These are phyloP conservation scores for Neopelma chrysocephalum DNA, from an alignment of 2,797 vertebrate species.

Conservation along the genomic window DNA sequence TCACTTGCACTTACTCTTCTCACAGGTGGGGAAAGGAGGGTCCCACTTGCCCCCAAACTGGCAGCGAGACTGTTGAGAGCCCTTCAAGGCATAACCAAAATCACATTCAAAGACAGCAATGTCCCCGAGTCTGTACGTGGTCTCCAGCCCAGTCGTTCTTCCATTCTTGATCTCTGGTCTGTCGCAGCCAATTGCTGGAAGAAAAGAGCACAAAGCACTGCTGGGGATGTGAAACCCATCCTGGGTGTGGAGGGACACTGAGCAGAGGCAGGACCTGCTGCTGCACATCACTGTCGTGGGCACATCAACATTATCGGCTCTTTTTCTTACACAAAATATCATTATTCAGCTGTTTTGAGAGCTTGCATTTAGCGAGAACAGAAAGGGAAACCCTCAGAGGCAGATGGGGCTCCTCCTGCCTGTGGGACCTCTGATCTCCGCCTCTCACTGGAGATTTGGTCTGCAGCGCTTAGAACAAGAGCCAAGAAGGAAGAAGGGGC, in stretches of 20 bases:
- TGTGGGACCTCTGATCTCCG: rapidly evolving
- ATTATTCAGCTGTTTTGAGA: background rate
- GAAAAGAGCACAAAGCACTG: background rate
- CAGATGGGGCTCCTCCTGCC: background rate
- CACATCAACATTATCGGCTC: background rate
- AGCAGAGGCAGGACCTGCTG: background rate
- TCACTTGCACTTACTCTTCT: conserved; percentile 62
- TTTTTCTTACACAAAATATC: background rate
- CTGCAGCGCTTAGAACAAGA: rapidly evolving
- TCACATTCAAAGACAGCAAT: conserved; percentile 29
- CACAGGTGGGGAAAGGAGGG: conserved; percentile 70
- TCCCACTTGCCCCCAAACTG: conserved; percentile 61
- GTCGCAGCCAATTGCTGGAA: conserved; percentile 67
- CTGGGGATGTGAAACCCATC: background rate
- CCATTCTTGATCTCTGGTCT: conserved; percentile 39
- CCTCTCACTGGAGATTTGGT: background rate
- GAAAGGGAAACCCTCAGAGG: background rate
- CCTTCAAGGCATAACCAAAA: conserved; percentile 64
- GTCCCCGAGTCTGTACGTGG: background rate
- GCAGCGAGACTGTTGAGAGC: conserved; percentile 72
- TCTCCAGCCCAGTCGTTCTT: background rate
- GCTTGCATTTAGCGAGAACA: background rate
- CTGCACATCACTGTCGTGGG: background rate
- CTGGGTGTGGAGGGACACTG: background rate
- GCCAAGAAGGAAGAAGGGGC: background rate